Conservation (phyloP, 1,140 invertebrate genomes). For the Drosophila orena region DNA sequence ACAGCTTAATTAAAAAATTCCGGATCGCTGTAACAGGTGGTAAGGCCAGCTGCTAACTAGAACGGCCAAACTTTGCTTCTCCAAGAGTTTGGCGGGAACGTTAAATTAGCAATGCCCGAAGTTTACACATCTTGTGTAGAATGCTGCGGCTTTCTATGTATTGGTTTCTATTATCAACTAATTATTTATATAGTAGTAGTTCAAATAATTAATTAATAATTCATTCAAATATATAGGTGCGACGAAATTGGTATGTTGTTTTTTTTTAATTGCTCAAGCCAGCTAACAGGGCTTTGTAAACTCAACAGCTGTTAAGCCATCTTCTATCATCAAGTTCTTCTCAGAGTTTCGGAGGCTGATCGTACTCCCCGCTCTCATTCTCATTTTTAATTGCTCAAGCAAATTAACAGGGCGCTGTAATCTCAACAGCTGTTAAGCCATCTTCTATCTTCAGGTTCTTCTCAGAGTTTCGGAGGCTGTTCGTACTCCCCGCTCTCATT, state of each 20-base stretch:
- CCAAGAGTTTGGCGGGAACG: background rate
- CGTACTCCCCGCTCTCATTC: too few relatives aligned
- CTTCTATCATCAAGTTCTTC: too few relatives aligned
- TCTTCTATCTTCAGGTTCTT: background rate
- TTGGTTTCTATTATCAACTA: too few relatives aligned
- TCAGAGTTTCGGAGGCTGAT: background rate
- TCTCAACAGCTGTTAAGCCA: background rate
- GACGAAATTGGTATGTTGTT: too few relatives aligned
- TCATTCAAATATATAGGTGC: too few relatives aligned
- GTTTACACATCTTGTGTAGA: background rate
- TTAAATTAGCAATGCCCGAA: background rate
- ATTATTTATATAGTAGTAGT: too few relatives aligned
- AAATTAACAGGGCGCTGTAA: background rate
- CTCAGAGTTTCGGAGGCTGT: background rate
- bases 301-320: background rate
- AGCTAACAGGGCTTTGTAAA: background rate
- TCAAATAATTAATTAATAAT: too few relatives aligned
- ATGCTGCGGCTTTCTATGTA: too few relatives aligned
- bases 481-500: too few relatives aligned
- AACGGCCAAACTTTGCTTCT: slow-evolving; percentile 4
- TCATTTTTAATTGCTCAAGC: too few relatives aligned
- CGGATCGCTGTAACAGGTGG: slow-evolving; percentile 30
- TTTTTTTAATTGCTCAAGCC: too few relatives aligned
- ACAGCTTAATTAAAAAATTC: slow-evolving; percentile 49
- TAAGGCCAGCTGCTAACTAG: slow-evolving; percentile 16